Evolutionary conservation across 2,113 vertebrate genomes (phyloP).

Genomic region (Scophthalmus maximus): DNA sequence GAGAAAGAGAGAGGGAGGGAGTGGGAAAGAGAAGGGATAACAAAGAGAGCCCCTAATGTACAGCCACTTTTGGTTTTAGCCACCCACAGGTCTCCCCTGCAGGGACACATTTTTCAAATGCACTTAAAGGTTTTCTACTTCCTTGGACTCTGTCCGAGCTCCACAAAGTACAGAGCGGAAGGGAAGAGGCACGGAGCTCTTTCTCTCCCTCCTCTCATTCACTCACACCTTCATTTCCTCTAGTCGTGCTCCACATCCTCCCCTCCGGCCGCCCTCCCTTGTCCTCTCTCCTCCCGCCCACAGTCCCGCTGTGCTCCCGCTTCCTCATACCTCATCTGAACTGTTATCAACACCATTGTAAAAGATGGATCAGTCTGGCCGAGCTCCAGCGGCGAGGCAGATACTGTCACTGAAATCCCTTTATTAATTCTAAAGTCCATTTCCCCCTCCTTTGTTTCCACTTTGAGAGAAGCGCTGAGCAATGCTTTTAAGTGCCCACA

Average conservation of each 20-base stretch:
- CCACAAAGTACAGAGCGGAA: constrained; percentile 21
- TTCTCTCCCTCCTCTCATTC: constrained; percentile 4
- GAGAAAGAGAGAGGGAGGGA: constrained; percentile 3
- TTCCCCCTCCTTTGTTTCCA: background rate
- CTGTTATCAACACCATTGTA: constrained; percentile 6
- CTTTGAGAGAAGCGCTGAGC: background rate
- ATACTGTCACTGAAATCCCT: background rate
- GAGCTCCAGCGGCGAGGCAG: background rate
- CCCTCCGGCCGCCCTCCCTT: background rate
- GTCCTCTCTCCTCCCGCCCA: background rate
- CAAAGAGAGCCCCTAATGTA: constrained; percentile 56
- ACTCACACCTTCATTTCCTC: constrained; percentile 2
- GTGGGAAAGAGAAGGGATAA: constrained; percentile 29
- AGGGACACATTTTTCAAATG: constrained; percentile 66
- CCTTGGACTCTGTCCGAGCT: constrained; percentile 45
- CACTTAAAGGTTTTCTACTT: constrained; percentile 57
- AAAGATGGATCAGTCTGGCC: background rate
- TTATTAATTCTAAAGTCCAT: background rate
- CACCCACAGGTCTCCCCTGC: constrained; percentile 58
- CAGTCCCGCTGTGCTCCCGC: background rate
- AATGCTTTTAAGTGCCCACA: background rate
- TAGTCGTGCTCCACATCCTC: too few species aligned
- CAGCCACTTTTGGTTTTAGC: constrained; percentile 49
- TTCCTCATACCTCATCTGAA: constrained; percentile 9
- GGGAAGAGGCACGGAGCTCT: background rate